These are phyloP conservation scores for Ectobius pallidus DNA, from an alignment of 2,888 invertebrate genomes.

Conservation along the genomic window DNA sequence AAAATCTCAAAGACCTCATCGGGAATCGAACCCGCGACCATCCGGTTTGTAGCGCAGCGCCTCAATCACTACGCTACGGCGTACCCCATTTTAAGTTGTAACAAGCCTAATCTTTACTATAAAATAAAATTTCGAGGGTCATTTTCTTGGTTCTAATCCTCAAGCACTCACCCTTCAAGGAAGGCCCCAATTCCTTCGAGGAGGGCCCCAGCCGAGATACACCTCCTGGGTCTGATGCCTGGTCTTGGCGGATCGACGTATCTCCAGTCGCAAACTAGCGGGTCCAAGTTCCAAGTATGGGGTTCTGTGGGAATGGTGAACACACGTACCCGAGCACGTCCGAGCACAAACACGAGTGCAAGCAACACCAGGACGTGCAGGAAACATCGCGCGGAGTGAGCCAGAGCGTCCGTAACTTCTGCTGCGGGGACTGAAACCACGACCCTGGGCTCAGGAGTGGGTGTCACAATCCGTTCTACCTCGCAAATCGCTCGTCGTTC, in stretches of 20 bases:
- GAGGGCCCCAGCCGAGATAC: constrained; percentile 28
- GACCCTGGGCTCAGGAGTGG: constrained; percentile 40
- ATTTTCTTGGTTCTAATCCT: no score
- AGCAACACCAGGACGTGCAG: constrained; percentile 29
- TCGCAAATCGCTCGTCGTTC: constrained; percentile 41
- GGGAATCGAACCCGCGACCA: no score
- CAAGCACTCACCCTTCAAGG: constrained; percentile 3
- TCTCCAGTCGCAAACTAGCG: constrained; percentile 35
- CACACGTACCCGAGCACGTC: constrained; percentile 31
- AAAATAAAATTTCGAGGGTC: no score
- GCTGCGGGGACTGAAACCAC: constrained; percentile 48
- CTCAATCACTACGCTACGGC: no score
- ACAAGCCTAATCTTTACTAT: no score
- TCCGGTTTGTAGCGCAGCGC: no score
- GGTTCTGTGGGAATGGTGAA: constrained; percentile 7
- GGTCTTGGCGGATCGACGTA: constrained; percentile 44
- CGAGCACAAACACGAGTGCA: constrained; percentile 27
- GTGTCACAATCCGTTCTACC: constrained; percentile 48
- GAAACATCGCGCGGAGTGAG: constrained; percentile 47
- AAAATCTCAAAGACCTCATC: no score
- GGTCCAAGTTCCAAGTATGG: constrained; percentile 25
- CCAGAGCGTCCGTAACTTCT: constrained; percentile 51
- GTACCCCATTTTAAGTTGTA: no score
- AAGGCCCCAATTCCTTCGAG: no score
- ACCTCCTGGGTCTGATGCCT: constrained; percentile 50